phyloP scores from a whole-genome alignment of 2,113 vertebrate species.

The Ochotona curzoniae region DNA sequence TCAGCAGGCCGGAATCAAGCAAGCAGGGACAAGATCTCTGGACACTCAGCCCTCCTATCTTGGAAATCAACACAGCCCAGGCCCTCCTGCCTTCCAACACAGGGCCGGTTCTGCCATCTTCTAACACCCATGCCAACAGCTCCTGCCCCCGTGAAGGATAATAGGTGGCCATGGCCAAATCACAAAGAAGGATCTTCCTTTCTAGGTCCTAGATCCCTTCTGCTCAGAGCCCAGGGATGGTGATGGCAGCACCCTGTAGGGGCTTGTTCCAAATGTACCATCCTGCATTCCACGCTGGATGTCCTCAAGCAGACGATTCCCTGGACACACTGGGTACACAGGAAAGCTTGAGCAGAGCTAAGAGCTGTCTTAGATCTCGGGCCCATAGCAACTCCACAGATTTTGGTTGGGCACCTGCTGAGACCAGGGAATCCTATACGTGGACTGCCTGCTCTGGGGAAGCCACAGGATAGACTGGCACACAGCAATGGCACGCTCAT shows the following conservation, averaged over 20 bases:
- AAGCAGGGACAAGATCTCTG: neutral
- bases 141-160: neutral
- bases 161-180: neutral
- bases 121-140: neutral
- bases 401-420: neutral
- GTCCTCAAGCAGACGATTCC: neutral
- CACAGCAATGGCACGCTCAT: neutral
- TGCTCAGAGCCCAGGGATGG: neutral
- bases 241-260: no score
- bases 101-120: neutral
- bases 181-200: neutral
- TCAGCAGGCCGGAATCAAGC: neutral
- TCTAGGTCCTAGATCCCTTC: neutral
- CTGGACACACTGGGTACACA: neutral
- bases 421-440: neutral
- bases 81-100: fast-evolving
- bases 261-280: neutral
- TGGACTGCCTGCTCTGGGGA: neutral
- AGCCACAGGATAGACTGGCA: neutral
- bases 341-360: neutral
- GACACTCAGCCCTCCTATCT: neutral
- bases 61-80: neutral
- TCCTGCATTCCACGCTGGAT: neutral
- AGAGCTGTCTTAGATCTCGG: neutral
- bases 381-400: neutral